Evolutionary conservation across 1,140 invertebrate genomes (phyloP), one percentile per base, ranked within the genome.

Genomic region (Euborellia annulipes): DNA sequence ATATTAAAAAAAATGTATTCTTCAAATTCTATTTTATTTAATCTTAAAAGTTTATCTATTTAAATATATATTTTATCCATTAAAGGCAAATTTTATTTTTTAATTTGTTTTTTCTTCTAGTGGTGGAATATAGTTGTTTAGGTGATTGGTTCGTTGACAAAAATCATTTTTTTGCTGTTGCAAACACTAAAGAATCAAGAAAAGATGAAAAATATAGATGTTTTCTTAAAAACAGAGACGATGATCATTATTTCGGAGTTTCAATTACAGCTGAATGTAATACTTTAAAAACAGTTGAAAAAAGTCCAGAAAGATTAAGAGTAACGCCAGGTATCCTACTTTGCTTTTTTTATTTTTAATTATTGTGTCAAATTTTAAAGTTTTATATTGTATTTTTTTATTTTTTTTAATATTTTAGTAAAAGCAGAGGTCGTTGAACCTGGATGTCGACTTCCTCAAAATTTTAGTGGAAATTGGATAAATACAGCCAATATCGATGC

Each of bases 401-500:
- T 46, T 53, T 47, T 46, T 42, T 49, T 52, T 46, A 48, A 47
- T 32, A 56, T 66, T 69, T 51, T 55, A 79, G 79, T 79, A 6
- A 82, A 84, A 62, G 60, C 85, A 0, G 87, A 93, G 68, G 74
- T 85, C 11, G 85, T 96, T 0, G 80, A 83, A 45, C 84, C 92
- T 9, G 82, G 85, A 3, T 98, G 93, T 60, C 77, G 85, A 32
- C 63, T 97, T 39, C 90, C 92, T 0, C 79, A 90, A 63, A 95
- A 95, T 62, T 93, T 94, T 61, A 81, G 78, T 2, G 93, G 93
- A 8, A 74, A 84, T 27, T 98, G 93, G 92, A 90, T 96, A 17
- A 96, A 96, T 53, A 95, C 92, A 1, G 91, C 90, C 0, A 93
- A 95, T 58, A 85, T 92, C 50, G 88, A 96, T 64, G 89, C 90